Conservation (phyloP, 1,140 invertebrate species). For the Bombus balteatus region DNA sequence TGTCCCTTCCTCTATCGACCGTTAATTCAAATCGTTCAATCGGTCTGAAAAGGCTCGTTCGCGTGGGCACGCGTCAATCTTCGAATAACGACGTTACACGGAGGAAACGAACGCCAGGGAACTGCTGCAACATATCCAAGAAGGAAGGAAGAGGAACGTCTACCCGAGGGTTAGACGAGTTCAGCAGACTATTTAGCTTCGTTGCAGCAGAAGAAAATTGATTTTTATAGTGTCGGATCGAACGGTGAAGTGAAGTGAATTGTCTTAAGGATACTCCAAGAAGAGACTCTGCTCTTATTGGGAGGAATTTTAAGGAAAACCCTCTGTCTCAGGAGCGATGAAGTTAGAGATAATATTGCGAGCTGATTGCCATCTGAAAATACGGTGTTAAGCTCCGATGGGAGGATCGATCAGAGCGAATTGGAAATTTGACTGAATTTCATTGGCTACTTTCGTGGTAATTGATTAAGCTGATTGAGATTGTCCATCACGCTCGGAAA, state of each 20-base stretch:
- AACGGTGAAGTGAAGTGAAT: not conserved
- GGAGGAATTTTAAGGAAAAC: not conserved
- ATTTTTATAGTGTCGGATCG: not conserved
- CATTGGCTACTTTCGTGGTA: not conserved
- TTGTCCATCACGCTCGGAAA: not conserved
- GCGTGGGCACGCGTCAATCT: constrained; percentile 38
- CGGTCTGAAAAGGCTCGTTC: constrained; percentile 60
- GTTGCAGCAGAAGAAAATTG: constrained; percentile 11
- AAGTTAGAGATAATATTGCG: not conserved
- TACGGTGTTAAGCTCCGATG: not conserved
- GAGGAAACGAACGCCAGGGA: constrained; percentile 41
- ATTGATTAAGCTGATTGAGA: too few species aligned
- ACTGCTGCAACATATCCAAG: constrained; percentile 4
- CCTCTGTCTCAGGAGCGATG: too few species aligned
- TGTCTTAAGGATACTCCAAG: too few species aligned
- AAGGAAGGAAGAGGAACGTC: not conserved
- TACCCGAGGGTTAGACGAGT: not conserved
- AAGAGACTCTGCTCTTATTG: too few species aligned
- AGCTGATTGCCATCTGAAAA: not conserved
- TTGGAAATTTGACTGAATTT: not conserved
- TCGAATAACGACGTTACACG: constrained; percentile 57
- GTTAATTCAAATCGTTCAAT: constrained; percentile 72
- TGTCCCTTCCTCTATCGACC: not conserved
- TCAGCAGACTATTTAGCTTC: not conserved
- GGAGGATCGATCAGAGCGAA: not conserved